Evolutionary conservation across 2,888 invertebrate species (phyloP).

Genomic region (Hemithea aestivaria): DNA sequence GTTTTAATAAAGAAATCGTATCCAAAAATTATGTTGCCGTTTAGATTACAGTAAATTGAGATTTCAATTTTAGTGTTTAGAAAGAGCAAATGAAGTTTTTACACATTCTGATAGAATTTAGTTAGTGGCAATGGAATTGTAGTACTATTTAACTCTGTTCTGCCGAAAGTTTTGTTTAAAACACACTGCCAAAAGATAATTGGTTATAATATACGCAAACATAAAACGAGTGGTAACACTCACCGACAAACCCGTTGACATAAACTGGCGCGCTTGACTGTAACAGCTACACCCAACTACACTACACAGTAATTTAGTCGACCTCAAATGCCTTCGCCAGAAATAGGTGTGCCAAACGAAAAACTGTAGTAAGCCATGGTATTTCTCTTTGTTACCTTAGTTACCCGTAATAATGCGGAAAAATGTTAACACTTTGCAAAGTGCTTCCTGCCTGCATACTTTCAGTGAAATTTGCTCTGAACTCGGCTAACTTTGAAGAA

Average conservation of each 20-base stretch:
- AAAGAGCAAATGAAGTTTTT: conserved; percentile 1
- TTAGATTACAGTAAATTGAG: background rate
- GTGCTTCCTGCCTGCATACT: conserved; percentile 33
- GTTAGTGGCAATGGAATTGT: too few relatives aligned
- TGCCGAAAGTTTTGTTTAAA: too few relatives aligned
- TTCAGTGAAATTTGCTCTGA: conserved; percentile 25
- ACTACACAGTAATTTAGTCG: conserved; percentile 8
- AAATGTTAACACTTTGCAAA: conserved; percentile 32
- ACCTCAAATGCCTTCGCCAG: conserved; percentile 2
- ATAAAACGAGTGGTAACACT: too few relatives aligned
- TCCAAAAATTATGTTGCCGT: too few relatives aligned
- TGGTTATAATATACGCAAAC: conserved; percentile 4
- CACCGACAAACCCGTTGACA: conserved; percentile 6
- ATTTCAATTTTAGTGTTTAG: background rate
- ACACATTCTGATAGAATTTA: too few relatives aligned
- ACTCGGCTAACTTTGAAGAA: conserved; percentile 12
- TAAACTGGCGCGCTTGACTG: too few relatives aligned
- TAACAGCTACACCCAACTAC: conserved; percentile 1
- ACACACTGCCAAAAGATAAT: too few relatives aligned
- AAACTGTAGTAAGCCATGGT: conserved; percentile 17
- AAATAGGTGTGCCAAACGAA: conserved; percentile 3
- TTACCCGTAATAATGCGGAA: conserved; percentile 32
- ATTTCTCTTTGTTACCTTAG: conserved; percentile 16
- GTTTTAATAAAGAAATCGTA: too few relatives aligned
- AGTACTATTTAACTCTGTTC: too few relatives aligned